These are phyloP conservation scores for Parapristionchus giblindavisi DNA, from an alignment of 2,888 invertebrate species.

Conservation along the genomic window DNA sequence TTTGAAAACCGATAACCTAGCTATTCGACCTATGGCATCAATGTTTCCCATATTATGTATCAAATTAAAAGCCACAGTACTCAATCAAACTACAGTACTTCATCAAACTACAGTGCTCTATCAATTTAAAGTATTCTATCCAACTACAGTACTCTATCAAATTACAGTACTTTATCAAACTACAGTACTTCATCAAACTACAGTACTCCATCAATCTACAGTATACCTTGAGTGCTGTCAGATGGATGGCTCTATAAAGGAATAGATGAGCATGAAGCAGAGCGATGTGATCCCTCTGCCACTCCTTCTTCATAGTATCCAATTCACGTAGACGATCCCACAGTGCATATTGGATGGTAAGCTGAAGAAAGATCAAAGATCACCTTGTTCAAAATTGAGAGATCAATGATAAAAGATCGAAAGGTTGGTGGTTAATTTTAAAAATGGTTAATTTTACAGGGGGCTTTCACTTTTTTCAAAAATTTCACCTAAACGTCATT, in stretches of 20 bases:
- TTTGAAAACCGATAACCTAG: no score
- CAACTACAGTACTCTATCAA: no score
- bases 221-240: slow-evolving; percentile 51
- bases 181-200: neutral
- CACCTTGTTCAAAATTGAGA: neutral
- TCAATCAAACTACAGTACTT: neutral
- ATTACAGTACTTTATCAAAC: neutral
- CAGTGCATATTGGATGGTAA: slow-evolving; percentile 85
- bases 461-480: no score
- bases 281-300: slow-evolving; percentile 42
- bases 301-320: slow-evolving; percentile 75
- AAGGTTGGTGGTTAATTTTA: neutral
- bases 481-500: no score
- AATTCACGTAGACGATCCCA: slow-evolving; percentile 92
- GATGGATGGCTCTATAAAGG: slow-evolving; percentile 46
- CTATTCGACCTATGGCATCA: no score
- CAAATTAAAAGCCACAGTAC: no score
- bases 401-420: neutral
- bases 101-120: neutral
- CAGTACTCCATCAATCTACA: neutral
- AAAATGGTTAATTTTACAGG: no score
- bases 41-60: no score
- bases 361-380: slow-evolving; percentile 73
- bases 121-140: neutral
- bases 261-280: slow-evolving; percentile 45